Evolutionary conservation across 2,888 invertebrate genomes (phyloP).

Genomic region (Rhopalosiphum nymphaeae): DNA sequence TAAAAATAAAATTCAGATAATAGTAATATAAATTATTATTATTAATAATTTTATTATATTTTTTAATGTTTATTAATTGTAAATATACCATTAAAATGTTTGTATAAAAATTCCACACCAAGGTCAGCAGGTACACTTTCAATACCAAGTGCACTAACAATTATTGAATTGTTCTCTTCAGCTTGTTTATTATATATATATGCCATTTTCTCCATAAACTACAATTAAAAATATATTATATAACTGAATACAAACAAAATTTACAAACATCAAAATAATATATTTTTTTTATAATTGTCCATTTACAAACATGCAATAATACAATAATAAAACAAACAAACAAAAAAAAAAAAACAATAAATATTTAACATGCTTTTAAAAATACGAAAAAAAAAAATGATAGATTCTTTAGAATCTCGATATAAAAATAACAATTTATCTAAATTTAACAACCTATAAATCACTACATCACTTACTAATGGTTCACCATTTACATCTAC

Average conservation of each 20-base stretch:
- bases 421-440: not conserved
- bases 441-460: not conserved
- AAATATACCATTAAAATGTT: constrained; percentile 79
- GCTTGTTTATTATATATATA: constrained; percentile 82
- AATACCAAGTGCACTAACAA: constrained; percentile 93
- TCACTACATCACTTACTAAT: constrained; percentile 72
- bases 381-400: not conserved
- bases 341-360: not conserved
- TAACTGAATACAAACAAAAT: not conserved
- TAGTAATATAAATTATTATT: no score
- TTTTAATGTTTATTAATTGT: not conserved
- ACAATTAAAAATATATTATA: constrained; percentile 67
- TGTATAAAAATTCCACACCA: constrained; percentile 82
- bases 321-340: no score
- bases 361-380: not conserved
- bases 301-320: not conserved
- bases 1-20: no score
- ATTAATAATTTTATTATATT: no score
- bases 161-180: constrained; percentile 83
- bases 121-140: constrained; percentile 94
- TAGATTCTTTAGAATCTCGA: not conserved
- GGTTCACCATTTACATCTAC: constrained; percentile 96
- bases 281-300: not conserved
- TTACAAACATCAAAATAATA: not conserved
- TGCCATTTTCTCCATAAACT: constrained; percentile 90